Percentiles rank a stretch among this genome's conserved stretches.
These are phyloP conservation scores for Oscheius sp. DNA, from an alignment of 2,888 invertebrate genomes.

Conservation along the genomic window DNA sequence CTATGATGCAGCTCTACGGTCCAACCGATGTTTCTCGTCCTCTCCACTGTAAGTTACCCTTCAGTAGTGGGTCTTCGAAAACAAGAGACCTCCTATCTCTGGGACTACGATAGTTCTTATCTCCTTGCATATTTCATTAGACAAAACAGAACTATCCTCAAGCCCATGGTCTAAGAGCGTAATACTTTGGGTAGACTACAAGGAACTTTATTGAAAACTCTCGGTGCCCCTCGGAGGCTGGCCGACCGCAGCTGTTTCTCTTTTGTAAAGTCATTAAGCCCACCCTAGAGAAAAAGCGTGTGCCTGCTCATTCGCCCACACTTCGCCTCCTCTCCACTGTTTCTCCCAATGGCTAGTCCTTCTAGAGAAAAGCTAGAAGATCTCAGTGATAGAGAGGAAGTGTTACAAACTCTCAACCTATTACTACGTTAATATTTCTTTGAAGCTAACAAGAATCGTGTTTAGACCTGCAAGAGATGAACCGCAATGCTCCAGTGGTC, in stretches of 20 bases:
- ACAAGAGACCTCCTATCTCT: too few species aligned
- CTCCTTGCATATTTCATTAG: too few species aligned
- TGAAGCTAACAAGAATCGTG: background rate
- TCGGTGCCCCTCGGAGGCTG: too few species aligned
- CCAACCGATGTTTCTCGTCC: conserved; percentile 3
- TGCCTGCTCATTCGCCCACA: conserved; percentile 11
- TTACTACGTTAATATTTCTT: too few species aligned
- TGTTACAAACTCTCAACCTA: too few species aligned
- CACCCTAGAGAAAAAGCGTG: conserved; percentile 33
- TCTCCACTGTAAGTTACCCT: conserved; percentile 21
- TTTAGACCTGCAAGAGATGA: conserved; percentile 32
- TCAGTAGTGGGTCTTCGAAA: background rate
- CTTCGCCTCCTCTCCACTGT: background rate
- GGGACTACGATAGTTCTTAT: too few species aligned
- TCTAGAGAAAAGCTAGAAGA: too few species aligned
- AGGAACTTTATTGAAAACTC: too few species aligned
- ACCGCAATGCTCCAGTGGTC: conserved; percentile 3
- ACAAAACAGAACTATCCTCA: too few species aligned
- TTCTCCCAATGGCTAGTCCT: background rate
- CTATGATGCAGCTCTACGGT: conserved; percentile 12
- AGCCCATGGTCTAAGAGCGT: too few species aligned
- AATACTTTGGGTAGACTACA: too few species aligned
- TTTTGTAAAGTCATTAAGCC: conserved; percentile 36
- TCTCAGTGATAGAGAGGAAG: too few species aligned
- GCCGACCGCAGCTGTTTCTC: conserved; percentile 24